Base-by-base conservation (phyloP, 2,113 vertebrate genomes). In the Proteles cristata region DNA sequence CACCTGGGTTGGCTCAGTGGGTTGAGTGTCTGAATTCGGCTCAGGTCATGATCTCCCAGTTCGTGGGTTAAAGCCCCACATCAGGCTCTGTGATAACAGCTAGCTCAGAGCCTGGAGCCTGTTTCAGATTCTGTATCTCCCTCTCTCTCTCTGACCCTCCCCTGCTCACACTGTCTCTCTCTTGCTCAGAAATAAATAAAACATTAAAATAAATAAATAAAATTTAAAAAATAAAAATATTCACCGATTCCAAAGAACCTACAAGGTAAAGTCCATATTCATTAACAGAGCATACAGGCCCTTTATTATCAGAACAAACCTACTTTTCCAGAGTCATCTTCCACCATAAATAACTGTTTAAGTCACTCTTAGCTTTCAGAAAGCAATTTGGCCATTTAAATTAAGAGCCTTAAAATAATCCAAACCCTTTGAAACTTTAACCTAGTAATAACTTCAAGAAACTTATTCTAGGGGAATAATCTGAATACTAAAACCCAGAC, bases 341-440 rank as follows among this genome's bases (percentile, higher is more conserved):
- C 61, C 61, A 96, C 43, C 28, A 79, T 3, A 23, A 31, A 45
- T 19, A 95, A 68, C 11, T 6, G 14, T 88, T 83, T 76, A 61
- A 90, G 23, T 85, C 50, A 50, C 31, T 71, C n/a, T 65, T 31
- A 69, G 4, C 43, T 96, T 94, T 93, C 33, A 96, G 87, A 83
- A 83, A 92, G 23, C 21, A 69, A 39, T 39, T 84, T 94, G 76
- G 35, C 31, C n/a, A 88, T 88, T 92, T 88, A 39, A 26, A 94
- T 21, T 31, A 94, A 83, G 0, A 94, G 7, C 28, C 53, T 83
- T 83, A 74, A 82, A 96, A 93, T 83, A 77, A 94, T 28, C 28
- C 53, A 92, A 68, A 82, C 39, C 31, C 25, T 73, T 21, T 69
- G n/a, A 88, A 23, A 28, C 39, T 93, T 90, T 69, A 82, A 61